Conservation (phyloP, 2,113 vertebrate species). For the Grantiella picta region DNA sequence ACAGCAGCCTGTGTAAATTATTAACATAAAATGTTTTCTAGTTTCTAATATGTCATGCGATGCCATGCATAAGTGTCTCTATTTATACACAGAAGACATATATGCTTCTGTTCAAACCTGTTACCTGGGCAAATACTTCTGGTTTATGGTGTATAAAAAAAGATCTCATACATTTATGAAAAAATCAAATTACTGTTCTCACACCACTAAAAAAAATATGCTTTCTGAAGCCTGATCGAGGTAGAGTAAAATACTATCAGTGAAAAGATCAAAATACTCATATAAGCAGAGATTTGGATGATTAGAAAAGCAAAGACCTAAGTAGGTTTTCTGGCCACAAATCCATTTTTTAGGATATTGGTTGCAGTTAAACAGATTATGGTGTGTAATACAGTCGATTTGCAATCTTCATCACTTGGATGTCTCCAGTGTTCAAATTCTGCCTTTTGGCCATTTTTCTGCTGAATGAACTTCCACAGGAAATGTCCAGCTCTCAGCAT, state of each 20-base stretch:
- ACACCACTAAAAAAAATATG: not conserved
- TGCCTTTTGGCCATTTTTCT: not conserved
- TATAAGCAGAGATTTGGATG: not conserved
- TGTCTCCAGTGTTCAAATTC: not conserved
- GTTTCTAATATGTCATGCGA: not conserved
- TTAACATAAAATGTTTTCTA: not conserved
- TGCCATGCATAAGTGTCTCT: not conserved
- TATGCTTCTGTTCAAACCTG: not conserved
- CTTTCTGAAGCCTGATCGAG: not conserved
- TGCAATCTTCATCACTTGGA: not conserved
- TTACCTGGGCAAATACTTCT: not conserved
- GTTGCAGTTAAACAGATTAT: not conserved
- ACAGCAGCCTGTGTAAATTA: not conserved
- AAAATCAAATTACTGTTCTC: not conserved
- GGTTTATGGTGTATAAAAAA: not conserved
- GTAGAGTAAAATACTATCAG: not conserved
- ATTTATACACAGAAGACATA: not conserved
- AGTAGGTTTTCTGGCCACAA: not conserved
- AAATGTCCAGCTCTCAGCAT: not conserved
- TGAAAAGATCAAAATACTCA: not conserved
- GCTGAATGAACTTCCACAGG: not conserved
- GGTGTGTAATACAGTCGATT: not conserved
- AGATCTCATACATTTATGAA: not conserved
- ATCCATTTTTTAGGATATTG: not conserved
- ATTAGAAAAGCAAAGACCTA: not conserved